Evolutionary conservation across 2,888 invertebrate genomes (phyloP).

Genomic region (Caenorhabditis zanzibari): DNA sequence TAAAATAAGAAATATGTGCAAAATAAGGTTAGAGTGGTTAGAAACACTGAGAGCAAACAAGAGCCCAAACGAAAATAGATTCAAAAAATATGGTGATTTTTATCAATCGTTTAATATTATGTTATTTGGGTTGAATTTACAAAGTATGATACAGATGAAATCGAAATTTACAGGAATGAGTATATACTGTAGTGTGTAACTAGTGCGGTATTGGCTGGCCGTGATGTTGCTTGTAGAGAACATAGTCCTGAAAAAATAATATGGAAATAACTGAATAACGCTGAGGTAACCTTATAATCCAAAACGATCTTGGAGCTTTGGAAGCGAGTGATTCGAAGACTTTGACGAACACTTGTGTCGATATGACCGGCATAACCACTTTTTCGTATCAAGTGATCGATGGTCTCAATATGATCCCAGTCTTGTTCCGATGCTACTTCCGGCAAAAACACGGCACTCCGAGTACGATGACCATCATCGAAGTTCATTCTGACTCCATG

Average conservation of each 20-base stretch:
- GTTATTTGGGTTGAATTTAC: neutral
- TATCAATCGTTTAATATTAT: neutral
- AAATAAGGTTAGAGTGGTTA: conserved; percentile 32
- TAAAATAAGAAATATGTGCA: neutral
- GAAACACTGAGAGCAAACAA: conserved; percentile 8
- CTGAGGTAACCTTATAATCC: conserved; percentile 74
- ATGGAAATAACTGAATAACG: no score
- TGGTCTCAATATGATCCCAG: conserved; percentile 99
- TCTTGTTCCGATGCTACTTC: conserved; percentile 99
- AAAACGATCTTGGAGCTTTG: conserved; percentile 78
- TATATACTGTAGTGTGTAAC: neutral
- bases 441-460: conserved; percentile 98
- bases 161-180: conserved; percentile 1
- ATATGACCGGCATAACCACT: conserved; percentile 95
- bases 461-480: conserved; percentile 88
- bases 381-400: conserved; percentile 96
- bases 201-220: conserved; percentile 22
- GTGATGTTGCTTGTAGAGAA: conserved; percentile 46
- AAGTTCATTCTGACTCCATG: conserved; percentile 97
- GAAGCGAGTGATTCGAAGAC: conserved; percentile 77
- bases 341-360: conserved; percentile 73
- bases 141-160: neutral
- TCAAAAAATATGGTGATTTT: neutral
- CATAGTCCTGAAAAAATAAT: conserved; percentile 47
- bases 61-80: no score